Evolutionary conservation across 2,888 invertebrate species (phyloP).

Genomic region (Andrena dorsata): DNA sequence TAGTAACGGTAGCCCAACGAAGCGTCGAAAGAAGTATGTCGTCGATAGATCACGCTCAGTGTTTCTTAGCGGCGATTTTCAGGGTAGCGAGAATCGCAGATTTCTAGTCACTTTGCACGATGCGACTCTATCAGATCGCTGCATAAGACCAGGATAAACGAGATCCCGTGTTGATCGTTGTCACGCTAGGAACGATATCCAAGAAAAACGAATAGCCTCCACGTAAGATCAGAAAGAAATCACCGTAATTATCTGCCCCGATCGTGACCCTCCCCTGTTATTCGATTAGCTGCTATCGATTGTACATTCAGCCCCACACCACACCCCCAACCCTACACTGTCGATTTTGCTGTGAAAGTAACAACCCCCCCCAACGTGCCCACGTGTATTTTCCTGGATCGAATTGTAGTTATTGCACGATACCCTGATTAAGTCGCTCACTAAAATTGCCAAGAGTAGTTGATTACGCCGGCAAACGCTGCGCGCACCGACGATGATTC

Average conservation of each 20-base stretch:
- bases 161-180: slow-evolving; percentile 51
- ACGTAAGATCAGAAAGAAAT: slow-evolving; percentile 55
- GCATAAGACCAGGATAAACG: slow-evolving; percentile 32
- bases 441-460: slow-evolving; percentile 14
- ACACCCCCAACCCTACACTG: neutral
- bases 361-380: neutral
- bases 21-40: slow-evolving; percentile 27
- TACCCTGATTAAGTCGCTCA: slow-evolving; percentile 21
- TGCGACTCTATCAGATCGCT: slow-evolving; percentile 32
- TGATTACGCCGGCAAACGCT: neutral
- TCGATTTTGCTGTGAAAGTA: slow-evolving; percentile 32
- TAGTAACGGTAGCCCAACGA: slow-evolving; percentile 21
- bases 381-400: slow-evolving; percentile 31
- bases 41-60: slow-evolving; percentile 36
- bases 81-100: slow-evolving; percentile 39
- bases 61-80: slow-evolving; percentile 50
- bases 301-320: neutral
- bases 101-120: slow-evolving; percentile 35
- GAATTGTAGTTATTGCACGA: slow-evolving; percentile 31
- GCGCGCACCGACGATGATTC: slow-evolving; percentile 29
- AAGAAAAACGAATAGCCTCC: slow-evolving; percentile 32
- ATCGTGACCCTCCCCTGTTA: slow-evolving; percentile 8
- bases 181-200: slow-evolving; percentile 44
- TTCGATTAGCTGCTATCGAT: slow-evolving; percentile 10
- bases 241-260: slow-evolving; percentile 36